phyloP scores from a whole-genome alignment of 2,888 invertebrate species.

The Eulithis testata region DNA sequence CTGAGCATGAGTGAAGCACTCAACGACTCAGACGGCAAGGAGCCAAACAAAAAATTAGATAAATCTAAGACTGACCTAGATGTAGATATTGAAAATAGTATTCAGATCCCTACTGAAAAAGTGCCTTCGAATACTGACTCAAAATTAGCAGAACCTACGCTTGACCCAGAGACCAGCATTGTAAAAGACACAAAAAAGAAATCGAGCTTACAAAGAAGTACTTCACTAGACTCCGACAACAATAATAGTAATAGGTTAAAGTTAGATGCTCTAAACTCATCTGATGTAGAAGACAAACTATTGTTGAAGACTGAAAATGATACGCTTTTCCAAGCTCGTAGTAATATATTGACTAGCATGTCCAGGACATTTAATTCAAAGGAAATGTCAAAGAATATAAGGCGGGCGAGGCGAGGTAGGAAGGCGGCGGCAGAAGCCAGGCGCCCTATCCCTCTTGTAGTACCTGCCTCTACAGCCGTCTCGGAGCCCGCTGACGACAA shows the following conservation, averaged over 20 bases:
- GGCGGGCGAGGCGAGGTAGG: slow-evolving; percentile 75
- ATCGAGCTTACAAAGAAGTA: slow-evolving; percentile 81
- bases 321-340: slow-evolving; percentile 80
- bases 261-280: slow-evolving; percentile 76
- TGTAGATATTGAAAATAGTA: slow-evolving; percentile 83
- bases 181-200: slow-evolving; percentile 71
- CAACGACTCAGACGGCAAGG: slow-evolving; percentile 72
- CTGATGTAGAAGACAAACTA: slow-evolving; percentile 85
- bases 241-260: slow-evolving; percentile 82
- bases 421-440: slow-evolving; percentile 69
- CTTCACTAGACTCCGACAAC: slow-evolving; percentile 83
- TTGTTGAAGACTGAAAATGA: slow-evolving; percentile 85
- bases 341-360: slow-evolving; percentile 82
- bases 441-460: slow-evolving; percentile 40
- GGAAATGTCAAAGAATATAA: slow-evolving; percentile 77
- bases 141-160: slow-evolving; percentile 72
- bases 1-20: slow-evolving; percentile 85
- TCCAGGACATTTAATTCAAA: slow-evolving; percentile 82
- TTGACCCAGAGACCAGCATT: slow-evolving; percentile 67
- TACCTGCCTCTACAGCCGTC: slow-evolving; percentile 29
- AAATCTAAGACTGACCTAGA: slow-evolving; percentile 84
- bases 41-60: slow-evolving; percentile 82
- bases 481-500: slow-evolving; percentile 66
- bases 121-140: slow-evolving; percentile 81
- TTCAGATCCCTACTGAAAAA: slow-evolving; percentile 83